phyloP scores from a whole-genome alignment of 2,888 invertebrate genomes.

The Andrena dorsata region DNA sequence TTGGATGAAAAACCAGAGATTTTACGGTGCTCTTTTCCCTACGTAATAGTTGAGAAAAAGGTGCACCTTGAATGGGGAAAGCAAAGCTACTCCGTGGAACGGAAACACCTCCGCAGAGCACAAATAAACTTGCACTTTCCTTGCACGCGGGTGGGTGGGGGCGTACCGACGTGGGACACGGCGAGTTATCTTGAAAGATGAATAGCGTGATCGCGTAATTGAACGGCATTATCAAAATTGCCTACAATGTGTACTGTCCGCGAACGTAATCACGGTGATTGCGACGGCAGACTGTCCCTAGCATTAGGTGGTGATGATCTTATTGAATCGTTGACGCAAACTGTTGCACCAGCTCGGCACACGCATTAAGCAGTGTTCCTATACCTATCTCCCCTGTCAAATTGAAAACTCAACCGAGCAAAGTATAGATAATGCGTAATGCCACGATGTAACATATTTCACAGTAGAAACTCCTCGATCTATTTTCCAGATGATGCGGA shows the following conservation, averaged over 20 bases:
- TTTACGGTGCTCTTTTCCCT: slow-evolving; percentile 28
- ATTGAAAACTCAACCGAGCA: too few relatives aligned
- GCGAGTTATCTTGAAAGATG: slow-evolving; percentile 10
- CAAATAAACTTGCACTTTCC: slow-evolving; percentile 64
- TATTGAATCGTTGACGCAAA: slow-evolving; percentile 22
- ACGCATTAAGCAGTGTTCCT: neutral
- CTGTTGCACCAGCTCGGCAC: neutral
- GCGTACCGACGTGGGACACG: neutral
- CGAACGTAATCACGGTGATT: slow-evolving; percentile 46
- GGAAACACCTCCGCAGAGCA: slow-evolving; percentile 42
- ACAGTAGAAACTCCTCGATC: neutral
- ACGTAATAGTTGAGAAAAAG: slow-evolving; percentile 32
- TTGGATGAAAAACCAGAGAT: neutral
- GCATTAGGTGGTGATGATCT: slow-evolving; percentile 5
- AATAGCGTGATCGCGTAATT: slow-evolving; percentile 50
- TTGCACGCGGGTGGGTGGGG: slow-evolving; percentile 38
- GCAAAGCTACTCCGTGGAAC: slow-evolving; percentile 54
- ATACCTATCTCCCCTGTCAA: too few relatives aligned
- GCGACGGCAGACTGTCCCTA: slow-evolving; percentile 25
- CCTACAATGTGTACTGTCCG: slow-evolving; percentile 14
- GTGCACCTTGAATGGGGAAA: slow-evolving; percentile 47
- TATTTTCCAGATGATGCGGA: slow-evolving; percentile 68
- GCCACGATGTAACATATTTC: neutral
- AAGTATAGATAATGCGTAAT: too few relatives aligned
- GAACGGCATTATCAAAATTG: slow-evolving; percentile 39